Conservation (phyloP, 2,888 invertebrate species). For the Dolomedes plantarius region DNA sequence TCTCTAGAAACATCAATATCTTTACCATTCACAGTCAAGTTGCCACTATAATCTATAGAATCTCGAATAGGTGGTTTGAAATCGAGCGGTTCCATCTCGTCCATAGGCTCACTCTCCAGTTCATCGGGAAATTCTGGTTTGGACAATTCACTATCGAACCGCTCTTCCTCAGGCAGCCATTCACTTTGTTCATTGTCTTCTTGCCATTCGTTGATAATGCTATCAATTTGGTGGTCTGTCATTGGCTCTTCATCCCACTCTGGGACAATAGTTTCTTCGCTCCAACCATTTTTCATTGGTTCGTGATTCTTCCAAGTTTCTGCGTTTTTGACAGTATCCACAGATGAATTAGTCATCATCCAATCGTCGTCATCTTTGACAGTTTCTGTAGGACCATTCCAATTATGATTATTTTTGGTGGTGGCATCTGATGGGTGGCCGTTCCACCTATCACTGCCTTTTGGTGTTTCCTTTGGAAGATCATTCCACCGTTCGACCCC, state of each 20-base stretch:
- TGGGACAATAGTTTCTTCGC: constrained; percentile 60
- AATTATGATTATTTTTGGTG: constrained; percentile 4
- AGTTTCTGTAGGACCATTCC: constrained; percentile 8
- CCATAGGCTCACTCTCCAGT: constrained; percentile 22
- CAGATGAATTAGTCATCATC: constrained; percentile 20
- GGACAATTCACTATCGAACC: constrained; percentile 15
- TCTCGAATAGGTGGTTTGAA: constrained; percentile 30
- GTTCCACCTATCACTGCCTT: constrained; percentile 44
- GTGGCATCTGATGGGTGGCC: neutral
- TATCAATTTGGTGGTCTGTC: constrained; percentile 42
- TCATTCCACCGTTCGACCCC: constrained; percentile 32
- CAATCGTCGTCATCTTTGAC: constrained; percentile 18
- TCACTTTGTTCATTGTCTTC: constrained; percentile 44
- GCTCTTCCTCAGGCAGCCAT: constrained; percentile 43
- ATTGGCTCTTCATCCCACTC: constrained; percentile 32
- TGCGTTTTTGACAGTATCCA: constrained; percentile 44
- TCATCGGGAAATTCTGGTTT: constrained; percentile 52
- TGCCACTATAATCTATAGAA: constrained; percentile 27
- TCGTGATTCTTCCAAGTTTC: constrained; percentile 54
- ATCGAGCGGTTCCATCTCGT: neutral
- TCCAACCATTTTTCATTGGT: constrained; percentile 52
- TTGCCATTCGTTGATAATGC: constrained; percentile 53
- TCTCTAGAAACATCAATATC: constrained; percentile 26
- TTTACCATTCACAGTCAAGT: constrained; percentile 40
- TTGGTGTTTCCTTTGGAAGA: constrained; percentile 10